Evolutionary conservation across 2,113 vertebrate genomes (phyloP).

Genomic region (Patagioenas fasciata): DNA sequence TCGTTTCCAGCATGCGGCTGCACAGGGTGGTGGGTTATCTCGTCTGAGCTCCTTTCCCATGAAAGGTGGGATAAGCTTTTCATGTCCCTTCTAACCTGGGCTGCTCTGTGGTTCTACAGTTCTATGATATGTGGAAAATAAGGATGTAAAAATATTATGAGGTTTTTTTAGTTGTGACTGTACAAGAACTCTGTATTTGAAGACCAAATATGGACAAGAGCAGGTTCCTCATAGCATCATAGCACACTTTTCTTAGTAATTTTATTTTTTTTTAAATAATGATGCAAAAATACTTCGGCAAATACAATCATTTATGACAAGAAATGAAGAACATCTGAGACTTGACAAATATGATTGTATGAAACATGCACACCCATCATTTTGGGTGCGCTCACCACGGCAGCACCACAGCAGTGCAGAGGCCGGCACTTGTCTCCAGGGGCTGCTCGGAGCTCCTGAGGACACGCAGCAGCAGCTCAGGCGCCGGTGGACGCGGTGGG

Average conservation of each 20-base stretch:
- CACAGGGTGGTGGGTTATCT: not conserved
- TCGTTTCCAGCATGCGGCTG: not conserved
- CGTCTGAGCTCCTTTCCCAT: not conserved
- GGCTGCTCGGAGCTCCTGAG: not conserved
- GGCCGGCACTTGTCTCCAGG: too few relatives aligned
- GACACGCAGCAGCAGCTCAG: not conserved
- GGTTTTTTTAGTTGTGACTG: not conserved
- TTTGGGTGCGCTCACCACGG: not conserved
- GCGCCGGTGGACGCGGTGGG: not conserved
- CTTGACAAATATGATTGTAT: not conserved
- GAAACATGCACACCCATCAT: not conserved
- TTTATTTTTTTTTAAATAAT: not conserved
- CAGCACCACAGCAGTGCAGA: not conserved
- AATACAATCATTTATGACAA: not conserved
- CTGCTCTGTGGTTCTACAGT: not conserved
- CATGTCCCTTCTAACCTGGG: not conserved
- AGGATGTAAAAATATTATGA: not conserved
- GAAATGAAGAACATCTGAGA: not conserved
- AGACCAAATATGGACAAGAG: not conserved
- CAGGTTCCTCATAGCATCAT: not conserved
- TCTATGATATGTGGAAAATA: not conserved
- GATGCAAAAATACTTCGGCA: not conserved
- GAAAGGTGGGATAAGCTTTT: accelerated
- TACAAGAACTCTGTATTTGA: not conserved
- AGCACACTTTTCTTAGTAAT: not conserved